These are phyloP conservation scores for Acholoe squamosa DNA, from an alignment of 2,888 invertebrate genomes.

Conservation along the genomic window DNA sequence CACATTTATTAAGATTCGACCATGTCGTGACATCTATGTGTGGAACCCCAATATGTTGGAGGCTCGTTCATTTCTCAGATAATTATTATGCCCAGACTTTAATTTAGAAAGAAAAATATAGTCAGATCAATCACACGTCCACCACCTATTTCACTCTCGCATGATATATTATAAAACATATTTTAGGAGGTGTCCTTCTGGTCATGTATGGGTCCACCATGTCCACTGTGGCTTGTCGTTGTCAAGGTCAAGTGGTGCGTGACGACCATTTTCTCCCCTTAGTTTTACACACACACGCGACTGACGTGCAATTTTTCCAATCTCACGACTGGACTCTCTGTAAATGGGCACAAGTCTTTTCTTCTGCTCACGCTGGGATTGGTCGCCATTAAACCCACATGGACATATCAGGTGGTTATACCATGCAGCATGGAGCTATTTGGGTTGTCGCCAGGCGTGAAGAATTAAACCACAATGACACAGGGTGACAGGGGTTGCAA, in stretches of 20 bases:
- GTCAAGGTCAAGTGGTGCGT: not conserved
- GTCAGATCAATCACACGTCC: not conserved
- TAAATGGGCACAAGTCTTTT: not conserved
- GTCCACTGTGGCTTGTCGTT: not conserved
- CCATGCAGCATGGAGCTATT: not conserved
- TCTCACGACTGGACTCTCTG: not conserved
- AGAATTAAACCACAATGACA: not conserved
- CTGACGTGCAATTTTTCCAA: not conserved
- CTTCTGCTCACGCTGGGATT: conserved; percentile 2
- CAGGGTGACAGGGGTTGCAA: not conserved
- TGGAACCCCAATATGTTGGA: no score
- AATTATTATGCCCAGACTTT: not conserved
- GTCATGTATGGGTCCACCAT: not conserved
- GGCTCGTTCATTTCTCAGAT: no score
- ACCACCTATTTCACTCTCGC: no score
- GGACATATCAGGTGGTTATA: not conserved
- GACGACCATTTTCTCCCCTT: not conserved
- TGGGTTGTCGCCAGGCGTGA: not conserved
- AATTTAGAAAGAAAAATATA: not conserved
- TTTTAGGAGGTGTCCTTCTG: not conserved
- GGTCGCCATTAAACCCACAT: not conserved
- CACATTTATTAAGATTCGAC: not conserved
- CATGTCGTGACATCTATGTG: not conserved
- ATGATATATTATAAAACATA: not conserved
- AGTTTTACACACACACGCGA: not conserved